Conservation (phyloP, 2,797 vertebrate species). For the Tadarida brasiliensis region DNA sequence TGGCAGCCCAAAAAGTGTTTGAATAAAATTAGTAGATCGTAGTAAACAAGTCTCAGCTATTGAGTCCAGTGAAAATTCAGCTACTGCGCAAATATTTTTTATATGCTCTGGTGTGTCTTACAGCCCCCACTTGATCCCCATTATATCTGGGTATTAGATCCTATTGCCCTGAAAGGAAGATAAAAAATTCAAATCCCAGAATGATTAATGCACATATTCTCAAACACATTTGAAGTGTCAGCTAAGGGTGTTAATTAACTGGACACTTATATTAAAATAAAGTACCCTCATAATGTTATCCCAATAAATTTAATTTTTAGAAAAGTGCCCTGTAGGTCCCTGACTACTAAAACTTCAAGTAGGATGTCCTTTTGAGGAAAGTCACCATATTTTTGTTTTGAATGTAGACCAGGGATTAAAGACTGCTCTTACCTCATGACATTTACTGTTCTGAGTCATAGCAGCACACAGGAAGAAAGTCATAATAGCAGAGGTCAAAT, state of each 20-base stretch:
- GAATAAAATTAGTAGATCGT: constrained; percentile 7
- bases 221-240: not conserved
- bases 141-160: not conserved
- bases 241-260: not conserved
- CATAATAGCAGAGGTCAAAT: not conserved
- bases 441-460: not conserved
- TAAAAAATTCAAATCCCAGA: not conserved
- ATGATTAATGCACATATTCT: not conserved
- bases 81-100: not conserved
- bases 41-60: not conserved
- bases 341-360: not conserved
- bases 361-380: not conserved
- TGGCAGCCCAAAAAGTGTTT: not conserved
- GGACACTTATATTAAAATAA: not conserved
- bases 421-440: not conserved
- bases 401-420: not conserved
- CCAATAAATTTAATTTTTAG: not conserved
- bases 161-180: constrained; percentile 38
- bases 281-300: not conserved
- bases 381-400: not conserved
- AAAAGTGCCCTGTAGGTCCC: not conserved
- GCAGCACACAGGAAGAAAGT: not conserved
- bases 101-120: not conserved
- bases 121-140: not conserved
- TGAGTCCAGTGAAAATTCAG: not conserved